Base-by-base conservation (phyloP, 1,140 invertebrate genomes). In the Lutraria rhynchaena region DNA sequence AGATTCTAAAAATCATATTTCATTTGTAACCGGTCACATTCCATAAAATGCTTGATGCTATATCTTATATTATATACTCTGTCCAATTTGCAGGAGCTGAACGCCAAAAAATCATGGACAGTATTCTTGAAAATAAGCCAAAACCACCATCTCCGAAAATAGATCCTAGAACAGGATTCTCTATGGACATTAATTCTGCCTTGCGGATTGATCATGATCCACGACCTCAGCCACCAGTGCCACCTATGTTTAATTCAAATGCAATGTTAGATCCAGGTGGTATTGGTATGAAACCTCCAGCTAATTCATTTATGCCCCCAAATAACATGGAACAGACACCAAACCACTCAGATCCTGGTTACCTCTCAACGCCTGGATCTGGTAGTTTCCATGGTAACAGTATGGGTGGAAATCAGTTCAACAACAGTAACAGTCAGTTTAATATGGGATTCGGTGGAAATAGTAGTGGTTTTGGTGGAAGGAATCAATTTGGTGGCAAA, bases 71-170 rank as follows among this genome's bases (percentile, higher is more conserved):
- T n/a, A n/a, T n/a, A n/a, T 19, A 46, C 46, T 44, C 29, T 63
- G 15, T 22, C n/a, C 22, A 81, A 70, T 58, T 82, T 81, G 31
- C 73, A 92, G 91, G 90, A 0, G 89, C 88, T 85, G 89, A 91
- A 75, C 87, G 91, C 67, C 83, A 88, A 31, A 83, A 95, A 86
- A 94, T 95, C 77, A 96, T 96, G 88, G 95, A 96, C 58, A 95
- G 95, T 41, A 81, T 91, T 19, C 88, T 91, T 87, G 77, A 84
- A 13, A 93, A 94, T 70, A 88, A 92, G 13, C 89, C 87, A 91
- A 94, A 83, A 81, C 70, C 75, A 41, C 78, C 80, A 9, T 74
- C 82, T 55, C 65, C 69, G 2, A 80, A 83, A 57, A 65, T 80
- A 51, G 86, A 88, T 55, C 86, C 86, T 15, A 71, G 84, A 27